phyloP scores from a whole-genome alignment of 2,888 invertebrate species.

The Tenthredo notha region DNA sequence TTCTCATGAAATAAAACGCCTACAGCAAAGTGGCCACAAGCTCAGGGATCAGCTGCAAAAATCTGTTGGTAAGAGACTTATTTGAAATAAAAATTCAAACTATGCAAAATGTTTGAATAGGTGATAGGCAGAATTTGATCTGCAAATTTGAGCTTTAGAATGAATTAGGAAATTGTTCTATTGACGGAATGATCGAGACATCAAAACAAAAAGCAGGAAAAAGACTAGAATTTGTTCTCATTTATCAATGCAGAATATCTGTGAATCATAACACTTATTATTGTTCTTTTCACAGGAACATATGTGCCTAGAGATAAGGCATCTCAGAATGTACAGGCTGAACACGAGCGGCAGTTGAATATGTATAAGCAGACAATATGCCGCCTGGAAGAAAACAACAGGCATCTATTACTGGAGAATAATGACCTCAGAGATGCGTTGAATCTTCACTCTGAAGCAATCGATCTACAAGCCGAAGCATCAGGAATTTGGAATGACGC shows the following conservation, averaged over 20 bases:
- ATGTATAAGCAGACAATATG: conserved; percentile 65
- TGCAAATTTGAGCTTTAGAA: neutral
- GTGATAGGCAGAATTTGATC: neutral
- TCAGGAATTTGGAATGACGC: conserved; percentile 62
- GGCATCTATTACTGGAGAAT: conserved; percentile 65
- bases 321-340: conserved; percentile 59
- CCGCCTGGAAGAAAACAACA: conserved; percentile 67
- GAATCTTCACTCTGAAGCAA: conserved; percentile 60
- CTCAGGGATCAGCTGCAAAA: conserved; percentile 66
- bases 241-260: neutral
- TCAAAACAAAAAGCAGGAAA: neutral
- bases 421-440: conserved; percentile 63
- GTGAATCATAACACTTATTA: neutral
- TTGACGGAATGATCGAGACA: neutral
- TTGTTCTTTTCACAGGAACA: conserved; percentile 57
- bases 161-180: neutral
- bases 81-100: neutral
- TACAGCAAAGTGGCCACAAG: conserved; percentile 63
- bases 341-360: conserved; percentile 62
- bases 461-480: conserved; percentile 63
- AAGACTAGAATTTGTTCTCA: neutral
- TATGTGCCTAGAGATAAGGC: conserved; percentile 62
- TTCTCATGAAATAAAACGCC: conserved; percentile 66
- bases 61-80: conserved; percentile 62
- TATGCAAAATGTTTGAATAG: neutral